Base-by-base conservation (phyloP, 2,888 invertebrate species). In the Smittia sp. region DNA sequence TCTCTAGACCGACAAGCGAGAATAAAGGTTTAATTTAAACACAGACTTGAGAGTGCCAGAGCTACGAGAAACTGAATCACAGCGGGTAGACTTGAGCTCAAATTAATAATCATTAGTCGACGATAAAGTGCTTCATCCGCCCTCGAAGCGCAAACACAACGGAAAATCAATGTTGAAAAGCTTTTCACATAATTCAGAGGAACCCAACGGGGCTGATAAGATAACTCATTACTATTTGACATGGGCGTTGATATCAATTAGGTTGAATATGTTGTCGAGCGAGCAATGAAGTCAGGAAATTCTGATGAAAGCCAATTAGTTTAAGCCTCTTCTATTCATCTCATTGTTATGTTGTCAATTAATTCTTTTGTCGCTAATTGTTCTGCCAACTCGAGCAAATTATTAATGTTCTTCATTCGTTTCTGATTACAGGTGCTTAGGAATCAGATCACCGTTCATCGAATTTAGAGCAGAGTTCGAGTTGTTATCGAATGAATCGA, bases 371-470 rank as follows among this genome's bases (percentile, higher is more conserved):
- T n/a, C 9, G 32, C 32, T 32, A 32, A 32, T 32, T 32, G 9
- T 6, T 32, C 9, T 32, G 9, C 3, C 9, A 3, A 32, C 32
- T 32, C 4, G 32, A 32, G 52, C n/a, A 11, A 4, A 6, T 46
- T 15, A 39, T 46, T 46, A 46, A 46, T 46, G 18, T 62, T 62
- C 24, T 62, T 63, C 15, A 24, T 63, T 13, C 24, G 1, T 27
- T 13, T 67, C 32, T 39, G 20, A 20, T 78, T 78, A 1, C 76
- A 82, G 82, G 74, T 80, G 79, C 15, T 77, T 82, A n/a, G 82
- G 82, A 1, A 73, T 82, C 4, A 81, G 80, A 75, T 82, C 82
- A 39, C 82, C 82, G 1, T 82, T 82, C 73, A 82, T 82, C 74
- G 80, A 82, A 75, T 82, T 82, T 75, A 79, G 78, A 62, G 78